phyloP scores from a whole-genome alignment of 2,797 vertebrate genomes.

The Enteromius thamalakanensis region DNA sequence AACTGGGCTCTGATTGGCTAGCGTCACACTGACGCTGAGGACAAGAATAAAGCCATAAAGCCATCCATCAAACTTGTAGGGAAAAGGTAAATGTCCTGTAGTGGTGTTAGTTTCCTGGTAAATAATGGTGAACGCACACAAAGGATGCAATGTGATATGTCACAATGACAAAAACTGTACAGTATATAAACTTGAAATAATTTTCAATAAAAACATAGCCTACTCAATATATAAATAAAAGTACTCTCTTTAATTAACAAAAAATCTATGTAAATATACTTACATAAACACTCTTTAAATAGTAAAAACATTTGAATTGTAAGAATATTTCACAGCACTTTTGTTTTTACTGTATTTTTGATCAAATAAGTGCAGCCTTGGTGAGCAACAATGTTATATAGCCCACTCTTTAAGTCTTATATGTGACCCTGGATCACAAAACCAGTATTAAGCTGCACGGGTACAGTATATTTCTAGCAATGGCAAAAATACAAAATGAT shows the following conservation, averaged over 20 bases:
- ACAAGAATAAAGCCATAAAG: conserved; percentile 75
- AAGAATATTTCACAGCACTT: not conserved
- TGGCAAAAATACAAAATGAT: too few relatives aligned
- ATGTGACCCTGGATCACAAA: too few relatives aligned
- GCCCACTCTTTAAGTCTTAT: not conserved
- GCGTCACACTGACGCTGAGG: conserved; percentile 62
- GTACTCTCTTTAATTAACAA: too few relatives aligned
- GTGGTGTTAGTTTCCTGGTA: conserved; percentile 41
- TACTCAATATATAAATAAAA: not conserved
- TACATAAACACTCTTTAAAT: not conserved
- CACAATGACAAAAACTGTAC: conserved; percentile 22
- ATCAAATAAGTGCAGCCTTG: not conserved
- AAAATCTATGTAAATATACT: not conserved
- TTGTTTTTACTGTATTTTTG: not conserved
- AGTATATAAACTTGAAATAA: conserved; percentile 37
- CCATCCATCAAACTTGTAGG: conserved; percentile 72
- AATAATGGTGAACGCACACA: conserved; percentile 41
- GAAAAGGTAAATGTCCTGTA: conserved; percentile 64
- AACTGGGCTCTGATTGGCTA: conserved; percentile 59
- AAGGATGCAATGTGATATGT: not conserved
- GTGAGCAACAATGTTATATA: not conserved
- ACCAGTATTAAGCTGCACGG: too few relatives aligned
- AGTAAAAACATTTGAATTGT: not conserved
- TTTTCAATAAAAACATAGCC: conserved; percentile 19
- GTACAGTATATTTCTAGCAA: too few relatives aligned